Evolutionary conservation across 1,140 invertebrate genomes (phyloP).

Genomic region (Uloborus diversus): DNA sequence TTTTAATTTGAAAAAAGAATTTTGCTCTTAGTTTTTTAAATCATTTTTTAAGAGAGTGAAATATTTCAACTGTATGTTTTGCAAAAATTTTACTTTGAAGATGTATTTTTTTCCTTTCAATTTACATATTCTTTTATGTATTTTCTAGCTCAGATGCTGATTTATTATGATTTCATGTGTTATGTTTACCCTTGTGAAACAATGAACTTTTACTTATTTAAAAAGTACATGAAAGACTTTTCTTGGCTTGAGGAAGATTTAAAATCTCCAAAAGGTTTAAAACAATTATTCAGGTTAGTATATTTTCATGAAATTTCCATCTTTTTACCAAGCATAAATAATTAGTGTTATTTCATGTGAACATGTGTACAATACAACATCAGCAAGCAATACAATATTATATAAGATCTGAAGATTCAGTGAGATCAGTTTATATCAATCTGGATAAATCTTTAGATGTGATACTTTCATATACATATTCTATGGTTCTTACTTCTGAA

Average conservation of each 20-base stretch:
- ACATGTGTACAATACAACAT: too few species aligned
- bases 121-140: background rate
- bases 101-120: background rate
- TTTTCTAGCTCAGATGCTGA: conserved; percentile 14
- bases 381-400: too few species aligned
- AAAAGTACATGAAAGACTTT: conserved; percentile 28
- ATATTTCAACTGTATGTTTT: background rate
- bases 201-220: conserved; percentile 35
- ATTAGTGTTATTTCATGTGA: too few species aligned
- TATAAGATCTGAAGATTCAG: too few species aligned
- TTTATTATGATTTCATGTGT: conserved; percentile 47
- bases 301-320: too few species aligned
- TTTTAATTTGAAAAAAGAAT: too few species aligned
- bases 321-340: too few species aligned
- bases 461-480: too few species aligned
- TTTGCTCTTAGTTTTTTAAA: too few species aligned
- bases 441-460: too few species aligned
- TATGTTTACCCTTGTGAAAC: conserved; percentile 42
- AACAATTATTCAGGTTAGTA: conserved; percentile 17
- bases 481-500: too few species aligned
- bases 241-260: conserved; percentile 20
- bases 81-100: background rate
- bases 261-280: background rate
- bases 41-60: background rate
- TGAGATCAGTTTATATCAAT: too few species aligned